Evolutionary conservation across 2,888 invertebrate species (phyloP).

Genomic region (Adela reaumurella): DNA sequence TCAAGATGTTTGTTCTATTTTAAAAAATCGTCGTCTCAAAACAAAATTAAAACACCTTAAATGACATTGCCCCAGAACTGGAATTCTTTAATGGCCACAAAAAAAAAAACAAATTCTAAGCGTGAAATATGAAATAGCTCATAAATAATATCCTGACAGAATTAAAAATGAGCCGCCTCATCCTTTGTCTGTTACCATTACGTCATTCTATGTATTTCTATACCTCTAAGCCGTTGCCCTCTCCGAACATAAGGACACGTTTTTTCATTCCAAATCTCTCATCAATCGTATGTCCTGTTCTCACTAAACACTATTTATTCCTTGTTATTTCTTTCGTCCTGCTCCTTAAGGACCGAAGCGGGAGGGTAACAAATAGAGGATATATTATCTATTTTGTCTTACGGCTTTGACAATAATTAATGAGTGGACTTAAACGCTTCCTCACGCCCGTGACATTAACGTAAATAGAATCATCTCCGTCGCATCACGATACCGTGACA

Average conservation of each 20-base stretch:
- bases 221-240: constrained; percentile 34
- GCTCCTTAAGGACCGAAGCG: constrained; percentile 27
- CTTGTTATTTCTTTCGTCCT: constrained; percentile 46
- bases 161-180: constrained; percentile 42
- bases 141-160: constrained; percentile 50
- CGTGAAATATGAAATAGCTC: constrained; percentile 11
- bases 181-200: constrained; percentile 29
- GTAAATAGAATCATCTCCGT: constrained; percentile 54
- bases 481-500: too few species aligned
- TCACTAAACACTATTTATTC: constrained; percentile 32
- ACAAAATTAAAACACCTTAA: background rate
- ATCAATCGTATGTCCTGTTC: constrained; percentile 32
- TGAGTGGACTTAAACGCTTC: constrained; percentile 57
- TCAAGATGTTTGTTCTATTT: too few species aligned
- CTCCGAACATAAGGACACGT: constrained; percentile 33
- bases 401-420: constrained; percentile 52
- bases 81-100: background rate
- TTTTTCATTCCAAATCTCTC: constrained; percentile 39
- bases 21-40: too few species aligned
- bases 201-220: constrained; percentile 26
- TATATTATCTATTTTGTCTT: constrained; percentile 55
- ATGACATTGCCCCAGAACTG: background rate
- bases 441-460: constrained; percentile 58
- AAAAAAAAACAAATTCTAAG: background rate
- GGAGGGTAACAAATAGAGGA: constrained; percentile 48